phyloP scores from a whole-genome alignment of 2,888 invertebrate species.

The Dyspetes luteomarginatus region DNA sequence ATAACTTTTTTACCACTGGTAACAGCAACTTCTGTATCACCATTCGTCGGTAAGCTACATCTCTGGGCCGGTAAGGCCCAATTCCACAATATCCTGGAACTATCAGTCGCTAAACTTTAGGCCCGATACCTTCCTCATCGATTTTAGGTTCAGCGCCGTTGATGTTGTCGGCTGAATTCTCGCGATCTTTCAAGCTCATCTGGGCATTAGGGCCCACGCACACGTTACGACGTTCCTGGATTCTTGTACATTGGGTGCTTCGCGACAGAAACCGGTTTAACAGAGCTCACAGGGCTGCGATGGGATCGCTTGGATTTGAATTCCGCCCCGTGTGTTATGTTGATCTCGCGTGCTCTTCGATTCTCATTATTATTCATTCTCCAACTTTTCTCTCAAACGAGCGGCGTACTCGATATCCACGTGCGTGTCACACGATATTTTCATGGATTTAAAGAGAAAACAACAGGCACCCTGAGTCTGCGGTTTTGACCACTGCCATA shows the following conservation, averaged over 20 bases:
- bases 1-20: neutral
- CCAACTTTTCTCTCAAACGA: conserved; percentile 3
- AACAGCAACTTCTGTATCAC: neutral
- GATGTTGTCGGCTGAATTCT: neutral
- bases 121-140: conserved; percentile 35
- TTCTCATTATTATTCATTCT: neutral
- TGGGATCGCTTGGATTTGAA: conserved; percentile 54
- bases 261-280: conserved; percentile 53
- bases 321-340: conserved; percentile 42
- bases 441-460: conserved; percentile 23
- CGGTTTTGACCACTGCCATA: neutral
- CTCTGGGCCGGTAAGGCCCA: conserved; percentile 24
- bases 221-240: conserved; percentile 40
- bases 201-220: conserved; percentile 44
- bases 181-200: neutral
- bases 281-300: conserved; percentile 19
- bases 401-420: neutral
- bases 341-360: conserved; percentile 7
- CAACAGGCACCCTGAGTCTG: neutral
- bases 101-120: neutral
- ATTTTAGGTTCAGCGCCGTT: conserved; percentile 19
- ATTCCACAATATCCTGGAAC: conserved; percentile 13
- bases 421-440: conserved; percentile 46
- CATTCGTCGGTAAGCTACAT: conserved; percentile 8
- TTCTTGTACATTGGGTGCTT: neutral